A percentile compares a stretch with the other conserved stretches of the same genome.
phyloP scores from a whole-genome alignment of 2,888 invertebrate genomes.

The Fragum fragum region DNA sequence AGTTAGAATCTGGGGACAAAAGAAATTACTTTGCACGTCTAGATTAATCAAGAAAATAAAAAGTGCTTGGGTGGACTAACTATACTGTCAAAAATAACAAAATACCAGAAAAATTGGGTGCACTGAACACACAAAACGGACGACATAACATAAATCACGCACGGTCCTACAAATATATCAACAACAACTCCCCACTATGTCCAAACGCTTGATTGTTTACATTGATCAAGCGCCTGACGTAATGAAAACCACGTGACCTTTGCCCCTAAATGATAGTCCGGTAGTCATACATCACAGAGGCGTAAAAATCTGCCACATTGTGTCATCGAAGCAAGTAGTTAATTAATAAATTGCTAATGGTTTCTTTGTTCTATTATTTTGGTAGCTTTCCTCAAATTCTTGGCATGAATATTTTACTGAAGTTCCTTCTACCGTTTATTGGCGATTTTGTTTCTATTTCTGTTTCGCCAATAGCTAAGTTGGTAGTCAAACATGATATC shows the following conservation, averaged over 20 bases:
- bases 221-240: slow-evolving; percentile 66
- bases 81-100: slow-evolving; percentile 37
- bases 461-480: no score
- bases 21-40: background rate
- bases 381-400: background rate
- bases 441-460: no score
- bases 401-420: no score
- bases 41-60: slow-evolving; percentile 15
- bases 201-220: slow-evolving; percentile 67
- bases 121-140: slow-evolving; percentile 15
- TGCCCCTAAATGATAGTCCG: slow-evolving; percentile 18
- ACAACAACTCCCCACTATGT: slow-evolving; percentile 47
- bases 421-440: no score
- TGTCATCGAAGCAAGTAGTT: slow-evolving; percentile 22
- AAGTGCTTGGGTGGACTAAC: slow-evolving; percentile 38
- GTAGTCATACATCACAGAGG: slow-evolving; percentile 23
- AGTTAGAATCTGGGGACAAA: background rate
- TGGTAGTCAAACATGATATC: no score
- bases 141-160: slow-evolving; percentile 28
- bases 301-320: slow-evolving; percentile 18
- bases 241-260: slow-evolving; percentile 39
- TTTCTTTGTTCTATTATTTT: slow-evolving; percentile 18
- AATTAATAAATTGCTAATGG: slow-evolving; percentile 17
- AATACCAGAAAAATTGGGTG: slow-evolving; percentile 26
- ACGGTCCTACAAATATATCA: slow-evolving; percentile 44